Evolutionary conservation across 2,797 vertebrate genomes (phyloP), one percentile per base, ranked within the genome.

Genomic region (Gymnothorax reevesii): DNA sequence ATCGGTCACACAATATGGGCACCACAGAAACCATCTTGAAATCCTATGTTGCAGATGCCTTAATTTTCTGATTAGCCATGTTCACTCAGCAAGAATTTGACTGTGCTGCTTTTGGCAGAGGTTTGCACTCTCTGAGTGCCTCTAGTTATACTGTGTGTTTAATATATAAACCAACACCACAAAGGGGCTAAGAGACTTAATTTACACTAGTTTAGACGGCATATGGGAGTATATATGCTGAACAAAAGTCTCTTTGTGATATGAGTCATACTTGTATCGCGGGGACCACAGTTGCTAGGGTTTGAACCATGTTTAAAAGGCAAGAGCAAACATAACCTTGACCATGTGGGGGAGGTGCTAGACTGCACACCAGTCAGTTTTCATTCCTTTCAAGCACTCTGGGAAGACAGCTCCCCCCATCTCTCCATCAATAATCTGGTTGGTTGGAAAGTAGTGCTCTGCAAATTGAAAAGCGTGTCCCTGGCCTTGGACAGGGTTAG

Each of bases 201-300:
- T 49, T 82, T 84, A 86, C 82, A 89, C 89, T 83, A 86, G 89
- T 86, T 91, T 87, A 83, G 84, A 85, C 73, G 80, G 89, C 89
- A 90, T 89, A 88, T 90, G 87, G 89, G 49, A 84, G n/a, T n/a
- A 87, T 84, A 25, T 84, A 86, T 86, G 59, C 82, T 88, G 88
- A 84, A 89, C 90, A 73, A 90, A 88, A 42, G 33, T 86, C 87
- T 90, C 55, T 52, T 80, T 13, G 27, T 49, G 77, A 54, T n/a
- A 55, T 55, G 42, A 80, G 20, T 80, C 17, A 80, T 80, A 80
- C 55, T 80, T 54, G 77, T 20, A 80, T 55, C 49, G 22, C 22
- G 27, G 77, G 22, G 52, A 55, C 17, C 77, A 55, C 52, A 4
- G 17, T n/a, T 55, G 7, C 52, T 54, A 75, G 71, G 7, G 52